These are phyloP conservation scores for Herpetotheres cachinnans DNA, from an alignment of 2,113 vertebrate genomes.

Conservation along the genomic window DNA sequence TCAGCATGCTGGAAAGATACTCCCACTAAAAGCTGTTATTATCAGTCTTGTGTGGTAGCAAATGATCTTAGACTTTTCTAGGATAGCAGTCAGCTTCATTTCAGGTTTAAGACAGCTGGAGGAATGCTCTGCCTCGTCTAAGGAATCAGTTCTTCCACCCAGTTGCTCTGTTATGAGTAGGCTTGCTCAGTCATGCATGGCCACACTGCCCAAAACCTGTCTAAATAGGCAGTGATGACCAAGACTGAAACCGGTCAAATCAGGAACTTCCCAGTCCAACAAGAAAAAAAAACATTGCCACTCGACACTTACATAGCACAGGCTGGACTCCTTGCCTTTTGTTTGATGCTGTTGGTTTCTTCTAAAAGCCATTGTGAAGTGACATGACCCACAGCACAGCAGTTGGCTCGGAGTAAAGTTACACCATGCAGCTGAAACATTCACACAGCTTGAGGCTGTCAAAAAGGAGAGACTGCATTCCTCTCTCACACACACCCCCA, in stretches of 20 bases:
- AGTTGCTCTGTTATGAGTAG: background rate
- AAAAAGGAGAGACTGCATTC: background rate
- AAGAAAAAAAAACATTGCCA: background rate
- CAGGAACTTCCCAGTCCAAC: background rate
- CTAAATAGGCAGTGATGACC: background rate
- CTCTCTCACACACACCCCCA: background rate
- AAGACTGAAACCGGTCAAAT: slow-evolving; percentile 38
- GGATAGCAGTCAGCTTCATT: background rate
- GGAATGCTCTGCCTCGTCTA: background rate
- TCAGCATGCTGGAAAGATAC: background rate
- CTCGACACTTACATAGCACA: background rate
- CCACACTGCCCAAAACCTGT: background rate
- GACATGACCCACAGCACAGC: background rate
- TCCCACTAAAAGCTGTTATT: background rate
- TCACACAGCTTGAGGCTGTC: background rate
- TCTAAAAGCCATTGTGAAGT: background rate
- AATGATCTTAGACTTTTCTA: background rate
- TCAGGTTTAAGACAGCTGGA: background rate
- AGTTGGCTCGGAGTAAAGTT: background rate
- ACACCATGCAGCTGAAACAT: background rate
- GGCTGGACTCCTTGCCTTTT: background rate
- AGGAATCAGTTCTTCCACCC: background rate
- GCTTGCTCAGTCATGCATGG: slow-evolving; percentile 3
- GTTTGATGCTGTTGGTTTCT: background rate
- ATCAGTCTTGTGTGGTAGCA: background rate